phyloP scores from a whole-genome alignment of 1,140 invertebrate genomes.

The Chironomus striatipennis region DNA sequence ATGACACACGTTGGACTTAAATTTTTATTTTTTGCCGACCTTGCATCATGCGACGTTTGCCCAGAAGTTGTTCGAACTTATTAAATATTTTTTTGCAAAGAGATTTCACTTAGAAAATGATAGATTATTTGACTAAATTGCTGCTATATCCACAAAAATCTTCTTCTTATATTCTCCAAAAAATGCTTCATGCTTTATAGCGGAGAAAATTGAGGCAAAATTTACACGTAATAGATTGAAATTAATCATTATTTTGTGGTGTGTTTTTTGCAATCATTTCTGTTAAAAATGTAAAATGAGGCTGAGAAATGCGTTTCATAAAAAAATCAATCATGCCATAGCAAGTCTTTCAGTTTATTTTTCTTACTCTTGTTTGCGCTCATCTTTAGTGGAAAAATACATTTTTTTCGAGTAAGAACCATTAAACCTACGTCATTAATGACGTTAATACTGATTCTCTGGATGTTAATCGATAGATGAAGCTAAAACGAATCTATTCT shows the following conservation, averaged over 20 bases:
- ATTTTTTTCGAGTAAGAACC: neutral
- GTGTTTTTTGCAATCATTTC: neutral
- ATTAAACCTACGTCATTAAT: neutral
- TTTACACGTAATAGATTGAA: slow-evolving; percentile 2
- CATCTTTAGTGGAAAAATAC: neutral
- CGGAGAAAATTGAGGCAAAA: neutral
- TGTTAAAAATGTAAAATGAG: neutral
- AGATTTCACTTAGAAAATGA: neutral
- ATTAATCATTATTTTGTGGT: slow-evolving; percentile 8
- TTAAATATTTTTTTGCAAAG: neutral
- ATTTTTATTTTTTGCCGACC: neutral
- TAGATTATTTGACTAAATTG: neutral
- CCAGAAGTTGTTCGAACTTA: neutral
- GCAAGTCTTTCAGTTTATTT: neutral
- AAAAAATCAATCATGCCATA: neutral
- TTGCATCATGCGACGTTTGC: neutral
- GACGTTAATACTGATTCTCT: neutral
- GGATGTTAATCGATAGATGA: too few species aligned
- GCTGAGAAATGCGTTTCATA: neutral
- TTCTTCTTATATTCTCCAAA: too few species aligned
- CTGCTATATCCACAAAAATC: neutral
- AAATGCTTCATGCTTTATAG: neutral
- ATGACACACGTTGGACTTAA: too few species aligned
- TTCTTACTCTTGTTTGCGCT: neutral
- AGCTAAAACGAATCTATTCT: too few species aligned